A percentile compares a stretch with the other conserved stretches of the same genome.
These are phyloP conservation scores for Stenopsyche tienmushanensis DNA, from an alignment of 1,140 invertebrate genomes.

Conservation along the genomic window DNA sequence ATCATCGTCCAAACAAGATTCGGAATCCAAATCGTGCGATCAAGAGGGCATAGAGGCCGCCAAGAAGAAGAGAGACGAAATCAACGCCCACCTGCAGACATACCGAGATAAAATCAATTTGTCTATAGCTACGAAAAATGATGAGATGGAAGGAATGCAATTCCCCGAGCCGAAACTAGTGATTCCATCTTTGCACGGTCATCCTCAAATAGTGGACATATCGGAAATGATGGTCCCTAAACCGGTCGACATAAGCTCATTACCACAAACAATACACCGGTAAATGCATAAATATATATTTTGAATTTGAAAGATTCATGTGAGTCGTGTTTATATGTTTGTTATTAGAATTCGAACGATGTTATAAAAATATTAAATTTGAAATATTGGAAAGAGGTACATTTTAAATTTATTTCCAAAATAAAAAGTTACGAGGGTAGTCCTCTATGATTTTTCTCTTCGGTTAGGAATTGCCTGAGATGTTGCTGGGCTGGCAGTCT, in stretches of 20 bases:
- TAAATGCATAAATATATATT: conserved; percentile 17
- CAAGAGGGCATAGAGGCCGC: conserved; percentile 47
- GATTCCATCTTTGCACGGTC: conserved; percentile 33
- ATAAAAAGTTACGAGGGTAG: too few relatives aligned
- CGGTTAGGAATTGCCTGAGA: too few relatives aligned
- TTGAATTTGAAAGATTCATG: too few relatives aligned
- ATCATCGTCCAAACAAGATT: conserved; percentile 47
- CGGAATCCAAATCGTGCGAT: conserved; percentile 54
- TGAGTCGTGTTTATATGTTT: background rate
- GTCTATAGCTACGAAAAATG: conserved; percentile 45
- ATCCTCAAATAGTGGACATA: conserved; percentile 26
- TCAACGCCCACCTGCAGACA: conserved; percentile 54
- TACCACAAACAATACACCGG: conserved; percentile 40
- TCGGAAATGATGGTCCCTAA: conserved; percentile 21
- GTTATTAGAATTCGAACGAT: background rate
- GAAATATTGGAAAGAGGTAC: too few relatives aligned
- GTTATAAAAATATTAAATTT: too few relatives aligned
- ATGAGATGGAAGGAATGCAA: conserved; percentile 40
- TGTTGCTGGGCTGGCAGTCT: too few relatives aligned
- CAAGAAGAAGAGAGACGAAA: conserved; percentile 50
- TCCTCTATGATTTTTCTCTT: too few relatives aligned
- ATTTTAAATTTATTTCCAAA: too few relatives aligned
- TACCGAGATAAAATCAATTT: conserved; percentile 54
- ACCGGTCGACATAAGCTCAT: conserved; percentile 8
- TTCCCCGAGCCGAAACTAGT: conserved; percentile 39